Conservation (phyloP, 2,113 vertebrate genomes). For the Octodon degus region DNA sequence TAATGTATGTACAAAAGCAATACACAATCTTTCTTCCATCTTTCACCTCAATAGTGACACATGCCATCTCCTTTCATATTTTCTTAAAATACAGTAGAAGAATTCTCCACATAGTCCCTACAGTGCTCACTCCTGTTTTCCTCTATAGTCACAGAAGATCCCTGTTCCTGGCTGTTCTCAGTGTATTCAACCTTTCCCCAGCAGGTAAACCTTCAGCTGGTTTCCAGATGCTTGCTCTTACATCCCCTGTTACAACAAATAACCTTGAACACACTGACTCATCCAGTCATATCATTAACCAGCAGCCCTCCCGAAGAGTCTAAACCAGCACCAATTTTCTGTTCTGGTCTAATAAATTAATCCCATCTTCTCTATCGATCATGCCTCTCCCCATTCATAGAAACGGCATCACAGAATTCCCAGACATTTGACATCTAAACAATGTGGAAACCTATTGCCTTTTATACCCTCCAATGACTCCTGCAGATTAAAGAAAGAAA, state of each 20-base stretch:
- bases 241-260: not conserved
- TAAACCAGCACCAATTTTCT: not conserved
- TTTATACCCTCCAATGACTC: not conserved
- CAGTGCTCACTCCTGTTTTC: not conserved
- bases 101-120: not conserved
- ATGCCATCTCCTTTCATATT: not conserved
- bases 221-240: not conserved
- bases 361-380: not conserved
- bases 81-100: not conserved
- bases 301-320: not conserved
- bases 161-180: no score
- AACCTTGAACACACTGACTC: not conserved
- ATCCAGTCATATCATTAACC: not conserved
- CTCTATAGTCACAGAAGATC: not conserved
- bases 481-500: constrained; percentile 56
- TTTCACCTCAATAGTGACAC: not conserved
- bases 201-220: not conserved
- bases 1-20: not conserved
- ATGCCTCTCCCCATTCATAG: not conserved
- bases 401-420: not conserved
- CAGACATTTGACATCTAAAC: not conserved
- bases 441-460: not conserved
- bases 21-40: not conserved
- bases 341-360: not conserved
- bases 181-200: not conserved